Base-by-base conservation (phyloP, 2,888 invertebrate species). In the Drosophila antonietae region DNA sequence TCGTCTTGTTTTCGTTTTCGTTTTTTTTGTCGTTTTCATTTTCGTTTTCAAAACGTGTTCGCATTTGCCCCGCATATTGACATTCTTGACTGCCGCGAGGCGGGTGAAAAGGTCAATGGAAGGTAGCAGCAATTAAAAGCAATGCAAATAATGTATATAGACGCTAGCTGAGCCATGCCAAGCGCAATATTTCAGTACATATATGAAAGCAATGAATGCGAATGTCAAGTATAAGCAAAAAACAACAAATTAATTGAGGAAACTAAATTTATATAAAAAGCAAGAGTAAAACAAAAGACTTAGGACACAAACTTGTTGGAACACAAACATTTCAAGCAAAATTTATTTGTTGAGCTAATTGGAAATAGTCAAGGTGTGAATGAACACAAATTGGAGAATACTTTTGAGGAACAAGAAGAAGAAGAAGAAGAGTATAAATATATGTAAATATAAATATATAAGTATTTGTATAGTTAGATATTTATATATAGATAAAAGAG, bases 91-190 rank as follows among this genome's bases (percentile, higher is more conserved):
- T 68, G 63, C 35, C 44, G 59, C 56, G 62, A 46, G 73, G 73
- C 68, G 75, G 75, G 77, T 75, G 79, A 87, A 87, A 79, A 87
- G 88, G 81, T 90, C 88, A 88, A 75, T 89, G 88, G 79, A 76
- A 88, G 78, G 73, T 68, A 88, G 75, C 68, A 70, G 63, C 72
- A 68, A 81, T 88, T 81, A 83, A 87, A 75, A 66, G 23, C 52
- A 53, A 65, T 73, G 69, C 76, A 70, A 63, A 81, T 49, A 53
- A 33, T 8, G 33, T 51, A 51, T 18, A 33, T 33, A 51, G 33
- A 51, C 18, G 33, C 31, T 33, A 51, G 23, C 59, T 60, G 56
- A 62, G 53, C 49, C 44, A 68, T 43, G 39, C 59, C 10, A 43
- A 70, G 63, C 46, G 23, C 37, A 33, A 69, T 33, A 44, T 56